phyloP scores from a whole-genome alignment of 2,113 vertebrate species.

The Theristicus caerulescens region DNA sequence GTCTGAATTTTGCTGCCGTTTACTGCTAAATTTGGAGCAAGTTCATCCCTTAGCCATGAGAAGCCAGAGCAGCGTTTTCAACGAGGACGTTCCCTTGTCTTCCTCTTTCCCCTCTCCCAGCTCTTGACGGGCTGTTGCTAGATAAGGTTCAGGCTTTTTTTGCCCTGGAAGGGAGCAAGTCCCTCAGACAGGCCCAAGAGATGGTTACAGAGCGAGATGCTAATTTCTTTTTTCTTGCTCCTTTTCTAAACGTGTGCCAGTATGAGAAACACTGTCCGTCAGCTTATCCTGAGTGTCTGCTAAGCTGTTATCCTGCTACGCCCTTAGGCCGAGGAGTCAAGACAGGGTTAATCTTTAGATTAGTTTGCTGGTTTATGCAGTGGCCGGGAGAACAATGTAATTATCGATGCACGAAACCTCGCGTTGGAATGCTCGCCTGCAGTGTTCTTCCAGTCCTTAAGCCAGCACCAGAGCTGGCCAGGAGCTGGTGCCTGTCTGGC shows the following conservation, averaged over 20 bases:
- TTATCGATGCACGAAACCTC: neutral
- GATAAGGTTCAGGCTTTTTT: neutral
- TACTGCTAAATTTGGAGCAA: conserved; percentile 11
- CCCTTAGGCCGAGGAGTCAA: neutral
- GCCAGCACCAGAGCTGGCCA: neutral
- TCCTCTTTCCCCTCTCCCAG: neutral
- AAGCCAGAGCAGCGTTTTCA: neutral
- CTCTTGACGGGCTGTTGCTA: neutral
- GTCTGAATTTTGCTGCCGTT: conserved; percentile 15
- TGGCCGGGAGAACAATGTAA: neutral
- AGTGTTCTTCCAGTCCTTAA: neutral
- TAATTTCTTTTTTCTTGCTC: neutral
- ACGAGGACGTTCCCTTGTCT: neutral
- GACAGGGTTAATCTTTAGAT: neutral
- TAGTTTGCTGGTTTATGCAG: neutral
- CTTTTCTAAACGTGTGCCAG: neutral
- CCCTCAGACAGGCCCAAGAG: neutral
- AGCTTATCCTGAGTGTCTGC: neutral
- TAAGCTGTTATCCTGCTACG: neutral
- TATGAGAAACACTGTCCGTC: neutral
- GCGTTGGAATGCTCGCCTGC: neutral
- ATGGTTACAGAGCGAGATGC: neutral
- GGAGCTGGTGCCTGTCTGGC: neutral
- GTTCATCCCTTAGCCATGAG: conserved; percentile 2
- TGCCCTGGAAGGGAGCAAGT: neutral